These are phyloP conservation scores for Pitangus sulphuratus DNA, from an alignment of 2,797 vertebrate genomes.

Conservation along the genomic window DNA sequence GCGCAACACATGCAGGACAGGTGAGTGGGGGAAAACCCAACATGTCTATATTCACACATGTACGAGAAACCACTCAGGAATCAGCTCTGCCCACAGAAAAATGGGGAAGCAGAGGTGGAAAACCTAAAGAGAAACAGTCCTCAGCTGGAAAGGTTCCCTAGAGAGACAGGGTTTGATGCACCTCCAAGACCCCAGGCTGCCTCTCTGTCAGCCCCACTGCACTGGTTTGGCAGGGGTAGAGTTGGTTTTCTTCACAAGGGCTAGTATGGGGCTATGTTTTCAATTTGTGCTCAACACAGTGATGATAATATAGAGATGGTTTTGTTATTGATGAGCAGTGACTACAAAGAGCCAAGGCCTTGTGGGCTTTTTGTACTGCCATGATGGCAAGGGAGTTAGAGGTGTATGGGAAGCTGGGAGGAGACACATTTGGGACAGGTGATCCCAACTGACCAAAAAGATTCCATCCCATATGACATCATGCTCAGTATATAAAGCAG, in stretches of 20 bases:
- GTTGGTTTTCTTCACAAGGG: not conserved
- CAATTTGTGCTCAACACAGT: not conserved
- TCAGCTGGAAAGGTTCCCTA: not conserved
- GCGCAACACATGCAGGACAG: not conserved
- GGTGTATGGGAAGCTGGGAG: accelerated
- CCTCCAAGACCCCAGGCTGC: not conserved
- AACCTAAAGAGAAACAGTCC: not conserved
- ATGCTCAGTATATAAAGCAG: not conserved
- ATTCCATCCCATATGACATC: not conserved
- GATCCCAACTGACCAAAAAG: not conserved
- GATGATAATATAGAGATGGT: not conserved
- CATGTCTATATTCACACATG: accelerated
- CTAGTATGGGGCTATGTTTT: not conserved
- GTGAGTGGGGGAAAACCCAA: not conserved
- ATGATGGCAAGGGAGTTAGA: accelerated
- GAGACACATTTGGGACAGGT: not conserved
- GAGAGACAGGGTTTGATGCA: not conserved
- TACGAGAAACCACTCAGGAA: accelerated
- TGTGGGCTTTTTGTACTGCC: not conserved
- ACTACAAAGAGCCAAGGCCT: not conserved
- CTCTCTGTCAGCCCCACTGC: not conserved
- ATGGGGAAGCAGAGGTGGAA: not conserved
- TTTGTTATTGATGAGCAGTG: not conserved
- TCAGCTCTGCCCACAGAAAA: not conserved
- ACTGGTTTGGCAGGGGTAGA: not conserved